Percentiles rank a stretch among this genome's conserved stretches.
Conservation (phyloP, 2,888 invertebrate species). For the Megalurothrips usitatus region DNA sequence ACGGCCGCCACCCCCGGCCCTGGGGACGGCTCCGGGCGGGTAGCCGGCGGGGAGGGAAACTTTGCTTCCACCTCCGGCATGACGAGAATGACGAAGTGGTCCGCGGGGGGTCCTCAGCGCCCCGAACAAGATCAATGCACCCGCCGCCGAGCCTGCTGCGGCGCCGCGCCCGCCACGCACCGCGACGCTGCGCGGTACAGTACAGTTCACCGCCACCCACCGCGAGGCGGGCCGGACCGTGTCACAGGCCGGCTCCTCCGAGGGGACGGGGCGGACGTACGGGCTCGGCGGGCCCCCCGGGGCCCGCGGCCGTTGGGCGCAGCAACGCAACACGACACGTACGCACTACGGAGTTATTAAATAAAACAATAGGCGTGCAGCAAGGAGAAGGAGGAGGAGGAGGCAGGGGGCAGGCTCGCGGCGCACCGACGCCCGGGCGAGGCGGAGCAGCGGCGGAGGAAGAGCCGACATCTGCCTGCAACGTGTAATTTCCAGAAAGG, state of each 20-base stretch:
- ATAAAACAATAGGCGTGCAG: constrained; percentile 10
- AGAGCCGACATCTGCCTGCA: constrained; percentile 14
- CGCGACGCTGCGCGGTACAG: background rate
- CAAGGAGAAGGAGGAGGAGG: too few relatives aligned
- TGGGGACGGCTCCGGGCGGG: background rate
- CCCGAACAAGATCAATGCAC: background rate
- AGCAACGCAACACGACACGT: background rate
- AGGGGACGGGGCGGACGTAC: too few relatives aligned
- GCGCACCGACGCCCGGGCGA: background rate
- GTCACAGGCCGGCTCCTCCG: too few relatives aligned
- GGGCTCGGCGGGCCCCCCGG: too few relatives aligned
- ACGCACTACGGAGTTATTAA: background rate
- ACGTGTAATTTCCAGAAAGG: constrained; percentile 26
- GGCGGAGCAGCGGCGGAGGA: background rate
- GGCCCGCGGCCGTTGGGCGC: background rate
- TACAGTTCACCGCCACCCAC: background rate
- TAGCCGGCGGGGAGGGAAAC: background rate
- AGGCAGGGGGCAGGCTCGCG: background rate
- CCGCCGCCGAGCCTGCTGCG: background rate
- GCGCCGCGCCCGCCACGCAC: background rate
- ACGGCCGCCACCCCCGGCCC: too few relatives aligned
- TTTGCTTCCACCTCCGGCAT: background rate
- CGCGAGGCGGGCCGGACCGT: background rate
- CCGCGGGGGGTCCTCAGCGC: background rate
- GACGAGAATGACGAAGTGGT: constrained; percentile 1